phyloP scores from a whole-genome alignment of 2,797 vertebrate species.

The Chelidonichthys spinosus region DNA sequence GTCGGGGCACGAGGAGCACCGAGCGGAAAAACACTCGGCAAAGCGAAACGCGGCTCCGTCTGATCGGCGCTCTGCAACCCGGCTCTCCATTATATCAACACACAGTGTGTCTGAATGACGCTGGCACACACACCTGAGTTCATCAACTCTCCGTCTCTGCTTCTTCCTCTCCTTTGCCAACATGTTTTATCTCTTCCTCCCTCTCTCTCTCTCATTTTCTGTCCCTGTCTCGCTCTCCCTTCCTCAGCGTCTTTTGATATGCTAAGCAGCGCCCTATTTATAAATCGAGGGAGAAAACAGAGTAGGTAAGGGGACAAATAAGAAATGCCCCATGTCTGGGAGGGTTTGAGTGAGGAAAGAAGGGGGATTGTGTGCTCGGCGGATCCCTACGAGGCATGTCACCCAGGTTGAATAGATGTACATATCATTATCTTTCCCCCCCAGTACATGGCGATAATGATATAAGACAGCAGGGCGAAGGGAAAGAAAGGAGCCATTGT shows the following conservation, averaged over 20 bases:
- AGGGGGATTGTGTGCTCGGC: slow-evolving; percentile 23
- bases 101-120: slow-evolving; percentile 41
- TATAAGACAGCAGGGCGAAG: slow-evolving; percentile 41
- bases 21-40: neutral
- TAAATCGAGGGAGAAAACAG: slow-evolving; percentile 64
- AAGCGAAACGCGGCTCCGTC: neutral
- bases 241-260: slow-evolving; percentile 65
- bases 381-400: slow-evolving; percentile 42
- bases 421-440: slow-evolving; percentile 53
- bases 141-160: slow-evolving; percentile 21
- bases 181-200: slow-evolving; percentile 23
- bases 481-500: slow-evolving; percentile 48
- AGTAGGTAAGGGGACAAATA: slow-evolving; percentile 63
- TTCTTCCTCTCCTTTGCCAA: neutral
- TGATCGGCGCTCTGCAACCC: neutral
- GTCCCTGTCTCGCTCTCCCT: slow-evolving; percentile 13
- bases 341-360: slow-evolving; percentile 26
- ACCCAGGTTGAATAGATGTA: slow-evolving; percentile 56
- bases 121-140: slow-evolving; percentile 31
- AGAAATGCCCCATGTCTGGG: slow-evolving; percentile 53
- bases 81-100: neutral
- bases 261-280: slow-evolving; percentile 70
- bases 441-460: slow-evolving; percentile 39
- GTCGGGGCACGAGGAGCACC: too few relatives aligned
- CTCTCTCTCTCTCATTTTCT: neutral